A percentile compares a stretch with the other conserved stretches of the same genome.
These are phyloP conservation scores for Sebastiscus tertius DNA, from an alignment of 2,797 vertebrate genomes.

Conservation along the genomic window DNA sequence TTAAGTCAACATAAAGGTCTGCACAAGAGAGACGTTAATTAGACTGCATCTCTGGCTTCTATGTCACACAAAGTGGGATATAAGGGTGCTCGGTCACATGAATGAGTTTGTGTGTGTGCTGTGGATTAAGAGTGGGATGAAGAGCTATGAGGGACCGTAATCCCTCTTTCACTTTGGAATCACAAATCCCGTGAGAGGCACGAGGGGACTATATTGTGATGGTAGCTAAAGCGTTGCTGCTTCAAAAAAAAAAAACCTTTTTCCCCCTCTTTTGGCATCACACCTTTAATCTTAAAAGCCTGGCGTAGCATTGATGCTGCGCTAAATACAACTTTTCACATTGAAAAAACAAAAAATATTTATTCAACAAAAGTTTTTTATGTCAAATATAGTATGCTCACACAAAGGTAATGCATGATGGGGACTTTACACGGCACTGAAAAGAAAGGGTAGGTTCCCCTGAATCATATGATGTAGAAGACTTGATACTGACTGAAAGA, in stretches of 20 bases:
- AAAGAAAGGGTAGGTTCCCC: no score
- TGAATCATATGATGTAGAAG: no score
- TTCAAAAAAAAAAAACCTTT: neutral
- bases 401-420: no score
- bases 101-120: neutral
- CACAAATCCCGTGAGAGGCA: conserved; percentile 42
- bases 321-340: no score
- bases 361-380: no score
- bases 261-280: neutral
- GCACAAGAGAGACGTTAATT: neutral
- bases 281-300: neutral
- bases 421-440: no score
- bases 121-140: conserved; percentile 49
- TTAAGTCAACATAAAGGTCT: neutral
- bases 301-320: no score
- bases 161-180: conserved; percentile 40
- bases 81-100: neutral
- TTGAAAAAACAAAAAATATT: no score
- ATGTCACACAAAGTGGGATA: neutral
- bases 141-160: conserved; percentile 37
- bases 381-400: no score
- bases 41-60: neutral
- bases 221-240: conserved; percentile 6
- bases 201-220: conserved; percentile 2
- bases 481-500: no score